Evolutionary conservation across 2,113 vertebrate genomes (phyloP).

Genomic region (Thomomys bottae): DNA sequence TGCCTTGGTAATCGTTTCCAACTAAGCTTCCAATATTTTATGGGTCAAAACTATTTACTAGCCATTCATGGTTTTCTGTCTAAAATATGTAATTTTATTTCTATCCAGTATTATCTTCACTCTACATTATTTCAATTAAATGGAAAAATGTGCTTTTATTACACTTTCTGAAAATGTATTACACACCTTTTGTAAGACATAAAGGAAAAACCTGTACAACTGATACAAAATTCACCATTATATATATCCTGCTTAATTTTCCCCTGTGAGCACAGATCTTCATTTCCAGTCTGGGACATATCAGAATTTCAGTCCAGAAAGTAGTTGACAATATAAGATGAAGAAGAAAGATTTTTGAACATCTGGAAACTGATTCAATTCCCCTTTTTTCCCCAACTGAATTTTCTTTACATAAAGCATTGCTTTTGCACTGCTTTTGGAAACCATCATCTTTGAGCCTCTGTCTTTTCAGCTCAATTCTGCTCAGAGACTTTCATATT

Average conservation of each 20-base stretch:
- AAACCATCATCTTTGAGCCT: conserved; percentile 62
- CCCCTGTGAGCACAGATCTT: neutral
- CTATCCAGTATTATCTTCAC: conserved; percentile 33
- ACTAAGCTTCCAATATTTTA: conserved; percentile 14
- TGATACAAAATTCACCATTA: neutral
- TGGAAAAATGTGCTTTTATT: conserved; percentile 71
- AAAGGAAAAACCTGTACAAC: conserved; percentile 65
- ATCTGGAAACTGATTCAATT: conserved; percentile 75
- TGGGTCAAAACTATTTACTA: conserved; percentile 25
- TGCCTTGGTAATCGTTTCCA: conserved; percentile 37
- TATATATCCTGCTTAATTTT: conserved; percentile 3
- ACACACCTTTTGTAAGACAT: conserved; percentile 60
- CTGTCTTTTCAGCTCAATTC: conserved; percentile 58
- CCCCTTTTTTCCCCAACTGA: conserved; percentile 62
- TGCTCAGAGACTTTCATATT: conserved; percentile 55
- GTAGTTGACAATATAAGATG: conserved; percentile 74
- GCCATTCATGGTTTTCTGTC: conserved; percentile 46
- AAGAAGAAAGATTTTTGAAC: conserved; percentile 70
- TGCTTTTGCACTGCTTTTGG: conserved; percentile 58
- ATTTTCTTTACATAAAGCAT: conserved; percentile 78
- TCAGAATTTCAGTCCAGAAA: conserved; percentile 74
- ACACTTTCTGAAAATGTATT: conserved; percentile 56
- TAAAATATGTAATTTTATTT: conserved; percentile 64
- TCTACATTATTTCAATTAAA: conserved; percentile 61
- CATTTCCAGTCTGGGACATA: conserved; percentile 56